Evolutionary conservation across 2,113 vertebrate genomes (phyloP), one percentile per base, ranked within the genome.

Genomic region (Puma concolor): DNA sequence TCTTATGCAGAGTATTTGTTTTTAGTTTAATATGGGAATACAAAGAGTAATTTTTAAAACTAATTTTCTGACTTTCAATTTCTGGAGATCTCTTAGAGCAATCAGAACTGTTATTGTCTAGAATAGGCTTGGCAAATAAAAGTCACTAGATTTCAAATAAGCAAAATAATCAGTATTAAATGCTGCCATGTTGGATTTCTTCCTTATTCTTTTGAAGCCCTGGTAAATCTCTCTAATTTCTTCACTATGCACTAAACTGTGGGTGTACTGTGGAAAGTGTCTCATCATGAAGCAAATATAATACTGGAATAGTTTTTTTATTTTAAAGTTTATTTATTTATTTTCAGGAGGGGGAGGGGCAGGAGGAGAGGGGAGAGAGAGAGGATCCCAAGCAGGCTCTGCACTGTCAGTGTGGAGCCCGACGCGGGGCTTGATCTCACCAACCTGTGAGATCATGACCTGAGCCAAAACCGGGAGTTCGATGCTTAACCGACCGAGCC

Each of bases 11-110:
- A 12, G 27, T 57, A 36, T 63, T 11, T 52, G 44, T 54, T 80
- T 71, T 25, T 27, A 64, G 57, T 96, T 94, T 94, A 96, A 87
- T 93, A 48, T 84, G 29, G 33, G 27, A 71, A 64, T 76, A 17
- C 31, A 94, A 87, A 94, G 36, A 50, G 11, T 67, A 12, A 44
- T 52, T 97, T 82, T 96, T 74, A 10, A 29, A 76, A 66, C 25
- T 10, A 33, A 66, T 84, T 93, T 95, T 19, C 50, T 60, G 19
- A 69, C 83, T 95, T 93, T 83, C 4, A 82, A 64, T 89, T 95
- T 94, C 36, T 89, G 11, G 81, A 84, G 29, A 33, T 86, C 10
- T 82, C 29, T 41, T 63, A 50, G 54, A 84, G 27, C 19, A 80
- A 71, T 79, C 94, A 97, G 87, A 82, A 63, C 29, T 21, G n/a